phyloP scores from a whole-genome alignment of 2,888 invertebrate genomes.

The Caenorhabditis sulstoni region DNA sequence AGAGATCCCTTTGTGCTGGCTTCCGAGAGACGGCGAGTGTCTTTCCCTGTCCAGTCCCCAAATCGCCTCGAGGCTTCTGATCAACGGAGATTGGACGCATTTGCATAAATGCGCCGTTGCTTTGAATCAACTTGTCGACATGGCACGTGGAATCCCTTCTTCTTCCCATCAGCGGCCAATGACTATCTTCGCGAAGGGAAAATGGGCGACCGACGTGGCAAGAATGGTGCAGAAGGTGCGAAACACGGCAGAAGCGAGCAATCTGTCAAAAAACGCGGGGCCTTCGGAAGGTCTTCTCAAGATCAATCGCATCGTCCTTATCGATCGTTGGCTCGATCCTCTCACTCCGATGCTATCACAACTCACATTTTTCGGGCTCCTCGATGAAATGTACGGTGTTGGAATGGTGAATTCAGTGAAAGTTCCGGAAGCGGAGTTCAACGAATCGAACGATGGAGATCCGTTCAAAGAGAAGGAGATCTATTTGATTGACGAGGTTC shows the following conservation, averaged over 20 bases:
- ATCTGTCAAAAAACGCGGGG: conserved; percentile 15
- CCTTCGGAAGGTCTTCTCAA: conserved; percentile 29
- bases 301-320: conserved; percentile 83
- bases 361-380: conserved; percentile 95
- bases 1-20: conserved; percentile 68
- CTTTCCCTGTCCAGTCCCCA: conserved; percentile 64
- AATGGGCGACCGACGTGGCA: conserved; percentile 68
- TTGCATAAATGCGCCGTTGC: conserved; percentile 65
- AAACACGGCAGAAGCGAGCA: conserved; percentile 20
- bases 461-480: conserved; percentile 67
- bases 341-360: conserved; percentile 94
- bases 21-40: conserved; percentile 69
- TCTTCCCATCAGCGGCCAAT: conserved; percentile 45
- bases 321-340: conserved; percentile 93
- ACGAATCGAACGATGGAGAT: conserved; percentile 54
- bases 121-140: conserved; percentile 59
- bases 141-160: conserved; percentile 39
- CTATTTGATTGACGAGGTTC: conserved; percentile 70
- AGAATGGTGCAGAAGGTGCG: conserved; percentile 65
- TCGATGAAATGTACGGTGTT: conserved; percentile 84
- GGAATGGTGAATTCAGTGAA: conserved; percentile 70
- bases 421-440: conserved; percentile 60
- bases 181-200: conserved; percentile 61
- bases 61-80: conserved; percentile 63
- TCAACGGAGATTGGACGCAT: conserved; percentile 70